Evolutionary conservation across 2,797 vertebrate species (phyloP).

Genomic region (Spinus pinus): DNA sequence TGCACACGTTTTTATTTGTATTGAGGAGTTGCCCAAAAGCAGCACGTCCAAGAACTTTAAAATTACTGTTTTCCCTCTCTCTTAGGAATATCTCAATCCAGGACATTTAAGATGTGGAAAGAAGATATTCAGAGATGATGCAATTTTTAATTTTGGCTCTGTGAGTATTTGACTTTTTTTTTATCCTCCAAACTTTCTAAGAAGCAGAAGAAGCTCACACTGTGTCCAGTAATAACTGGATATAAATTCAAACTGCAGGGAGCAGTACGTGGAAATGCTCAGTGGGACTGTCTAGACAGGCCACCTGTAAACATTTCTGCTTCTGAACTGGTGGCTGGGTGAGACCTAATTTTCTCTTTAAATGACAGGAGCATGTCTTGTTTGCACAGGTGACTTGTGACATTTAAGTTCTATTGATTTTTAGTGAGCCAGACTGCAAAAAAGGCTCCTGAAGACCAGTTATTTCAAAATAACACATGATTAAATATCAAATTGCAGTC

Average conservation of each 20-base stretch:
- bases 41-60: neutral
- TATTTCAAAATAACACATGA: neutral
- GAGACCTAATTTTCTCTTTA: neutral
- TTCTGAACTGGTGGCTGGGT: neutral
- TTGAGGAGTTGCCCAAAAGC: slow-evolving; percentile 12
- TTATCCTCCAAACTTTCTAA: neutral
- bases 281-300: neutral
- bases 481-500: neutral
- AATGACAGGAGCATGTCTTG: neutral
- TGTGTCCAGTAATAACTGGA: neutral
- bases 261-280: neutral
- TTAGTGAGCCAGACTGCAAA: neutral
- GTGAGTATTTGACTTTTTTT: neutral
- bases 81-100: slow-evolving; percentile 11
- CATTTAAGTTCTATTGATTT: neutral
- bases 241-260: slow-evolving; percentile 11
- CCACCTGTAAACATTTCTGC: neutral
- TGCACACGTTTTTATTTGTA: slow-evolving; percentile 9
- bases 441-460: neutral
- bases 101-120: neutral
- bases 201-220: neutral
- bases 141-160: slow-evolving; percentile 10
- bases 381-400: neutral
- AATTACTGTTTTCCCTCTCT: slow-evolving; percentile 16
- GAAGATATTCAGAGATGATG: neutral